Percentiles rank a stretch among this genome's conserved stretches.
Evolutionary conservation across 2,113 vertebrate genomes (phyloP).

Genomic region (Halichoerus grypus): DNA sequence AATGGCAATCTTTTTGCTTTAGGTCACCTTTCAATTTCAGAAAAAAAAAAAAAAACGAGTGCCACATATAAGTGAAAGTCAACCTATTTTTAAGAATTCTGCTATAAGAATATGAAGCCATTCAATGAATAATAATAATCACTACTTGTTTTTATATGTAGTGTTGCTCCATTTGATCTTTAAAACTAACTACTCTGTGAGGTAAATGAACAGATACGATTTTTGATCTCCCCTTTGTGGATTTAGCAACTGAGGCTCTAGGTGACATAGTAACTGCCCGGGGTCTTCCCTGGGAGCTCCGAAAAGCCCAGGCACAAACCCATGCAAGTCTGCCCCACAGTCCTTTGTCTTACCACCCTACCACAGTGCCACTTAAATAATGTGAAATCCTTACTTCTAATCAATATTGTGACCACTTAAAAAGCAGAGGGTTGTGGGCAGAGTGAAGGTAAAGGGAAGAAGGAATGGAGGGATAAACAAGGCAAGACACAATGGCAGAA

Average conservation of each 20-base stretch:
- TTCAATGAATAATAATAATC: background rate
- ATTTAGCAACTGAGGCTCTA: background rate
- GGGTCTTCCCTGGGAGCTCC: rapidly evolving
- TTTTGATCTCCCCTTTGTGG: background rate
- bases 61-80: background rate
- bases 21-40: background rate
- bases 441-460: background rate
- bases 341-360: background rate
- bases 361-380: background rate
- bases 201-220: background rate
- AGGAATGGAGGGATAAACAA: background rate
- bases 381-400: background rate
- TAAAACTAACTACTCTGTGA: background rate
- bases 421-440: background rate
- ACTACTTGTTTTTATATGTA: background rate
- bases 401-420: background rate
- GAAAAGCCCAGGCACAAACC: background rate
- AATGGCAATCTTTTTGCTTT: background rate
- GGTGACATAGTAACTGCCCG: background rate
- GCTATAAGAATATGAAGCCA: background rate
- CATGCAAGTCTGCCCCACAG: too few species aligned
- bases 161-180: background rate
- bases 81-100: background rate
- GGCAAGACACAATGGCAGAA: background rate
- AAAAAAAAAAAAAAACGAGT: background rate